Base-by-base conservation (phyloP, 2,888 invertebrate genomes). In the Germaria angustata region DNA sequence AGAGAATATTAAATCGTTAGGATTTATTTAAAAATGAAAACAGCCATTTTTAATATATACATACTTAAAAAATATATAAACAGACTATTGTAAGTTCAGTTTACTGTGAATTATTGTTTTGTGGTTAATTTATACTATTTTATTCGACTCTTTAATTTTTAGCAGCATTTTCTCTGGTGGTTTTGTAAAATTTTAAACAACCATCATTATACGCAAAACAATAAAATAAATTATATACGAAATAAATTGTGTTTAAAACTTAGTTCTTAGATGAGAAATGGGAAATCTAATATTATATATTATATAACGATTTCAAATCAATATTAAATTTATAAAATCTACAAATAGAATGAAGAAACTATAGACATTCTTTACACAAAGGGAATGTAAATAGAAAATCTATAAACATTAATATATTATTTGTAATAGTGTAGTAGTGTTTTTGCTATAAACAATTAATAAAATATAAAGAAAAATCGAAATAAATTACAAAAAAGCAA, bases 401-500 rank as follows among this genome's bases (percentile, higher is more conserved):
- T 13, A 59, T 46, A 22, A 36, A 63, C 55, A 65, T 20, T 22
- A 44, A 39, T 15, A 72, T 22, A 76, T 22, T 36, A 71, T 66
- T 73, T 73, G 75, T 82, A 78, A 49, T 83, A 72, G 77, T 51
- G 59, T 65, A 69, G 72, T 80, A 80, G 72, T 63, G 76, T 77
- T 80, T 76, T 80, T 73, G 80, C 77, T 73, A 66, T 75, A 73
- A 78, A 69, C 36, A 68, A 61, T 57, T 15, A 49, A 63, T 73
- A 68, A 69, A 49, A 72, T 55, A 78, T 51, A 63, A 71, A 61
- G n/a, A 69, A 13, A 34, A 49, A 72, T 34, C 34, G 36, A 11
- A 65, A 65, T 9, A 66, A 49, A 80, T 51, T 34, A 34, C 11
- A 17, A 4, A 63, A 75, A 61, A 39, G 13, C 20, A 51, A 39